Evolutionary conservation across 1,140 invertebrate genomes (phyloP), one percentile per base, ranked within the genome.

Genomic region (Drosophila pruinosa): DNA sequence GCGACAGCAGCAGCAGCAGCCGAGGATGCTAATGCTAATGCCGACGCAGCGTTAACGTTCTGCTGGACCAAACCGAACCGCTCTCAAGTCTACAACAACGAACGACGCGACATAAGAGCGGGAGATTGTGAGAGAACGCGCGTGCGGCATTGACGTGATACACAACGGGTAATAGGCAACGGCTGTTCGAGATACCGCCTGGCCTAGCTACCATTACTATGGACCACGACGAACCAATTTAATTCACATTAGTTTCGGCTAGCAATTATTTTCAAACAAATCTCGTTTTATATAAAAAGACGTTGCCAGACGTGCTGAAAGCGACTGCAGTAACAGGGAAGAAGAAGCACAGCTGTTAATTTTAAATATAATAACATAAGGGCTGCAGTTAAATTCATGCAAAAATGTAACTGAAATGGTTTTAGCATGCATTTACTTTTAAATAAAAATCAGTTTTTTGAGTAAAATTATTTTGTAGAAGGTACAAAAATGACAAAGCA

Each of bases 41-140:
- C 47, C 45, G 19, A 68, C 41, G 28, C n/a, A 14, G 5, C 36
- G 14, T 4, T 17, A 52, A 15, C 48, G 48, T 15, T 24, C 48
- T 64, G 50, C 56, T 68, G 64, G 64, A 68, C 65, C 67, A 63
- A 17, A 14, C 67, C 67, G 67, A 70, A 45, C 47, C 48, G 36
- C 26, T 47, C 38, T 21, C 48, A 64, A 70, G 59, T 56, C 59
- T 56, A 64, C 67, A 56, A 69, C 47, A 34, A 24, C 45, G 43
- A 47, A 17, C 10, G 31, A 38, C n/a, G 19, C 4, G 34, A 14
- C 14, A 10, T 21, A n/a, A 10, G 3, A 19, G n/a, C n/a, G n/a
- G 10, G 15, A 21, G 17, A 21, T n/a, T n/a, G n/a, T n/a, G 31
- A 10, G 3, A 10, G 65, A 54, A n/a, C 41, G 59, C 39, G 65